Evolutionary conservation across 2,888 invertebrate species (phyloP).

Genomic region (Pristionchus japonicus): DNA sequence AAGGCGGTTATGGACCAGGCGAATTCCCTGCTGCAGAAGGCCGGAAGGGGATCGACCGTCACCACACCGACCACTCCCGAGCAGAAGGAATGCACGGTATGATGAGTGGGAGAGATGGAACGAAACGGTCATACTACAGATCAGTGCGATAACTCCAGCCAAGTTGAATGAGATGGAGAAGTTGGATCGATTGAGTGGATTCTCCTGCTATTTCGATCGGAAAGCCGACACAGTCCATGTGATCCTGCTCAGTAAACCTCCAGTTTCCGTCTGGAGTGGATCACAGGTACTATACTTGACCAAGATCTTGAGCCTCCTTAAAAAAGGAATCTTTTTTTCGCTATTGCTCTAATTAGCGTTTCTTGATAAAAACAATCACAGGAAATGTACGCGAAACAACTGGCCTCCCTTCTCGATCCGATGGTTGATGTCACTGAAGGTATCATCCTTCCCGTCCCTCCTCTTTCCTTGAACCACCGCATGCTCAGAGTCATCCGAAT

Average conservation of each 20-base stretch:
- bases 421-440: slow-evolving; percentile 44
- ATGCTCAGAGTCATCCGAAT: slow-evolving; percentile 20
- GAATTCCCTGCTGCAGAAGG: background rate
- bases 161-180: slow-evolving; percentile 46
- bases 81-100: slow-evolving; percentile 16
- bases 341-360: background rate
- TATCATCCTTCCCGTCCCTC: background rate
- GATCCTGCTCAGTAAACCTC: background rate
- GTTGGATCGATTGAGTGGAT: slow-evolving; percentile 37
- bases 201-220: slow-evolving; percentile 24
- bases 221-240: slow-evolving; percentile 34
- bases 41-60: background rate
- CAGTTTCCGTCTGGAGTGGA: slow-evolving; percentile 30
- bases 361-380: background rate
- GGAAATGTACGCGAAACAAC: slow-evolving; percentile 17
- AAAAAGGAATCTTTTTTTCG: too few relatives aligned
- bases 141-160: slow-evolving; percentile 6
- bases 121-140: background rate
- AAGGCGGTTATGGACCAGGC: slow-evolving; percentile 1
- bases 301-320: too few relatives aligned
- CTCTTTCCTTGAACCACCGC: background rate
- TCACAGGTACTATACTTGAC: background rate
- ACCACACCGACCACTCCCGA: slow-evolving; percentile 32
- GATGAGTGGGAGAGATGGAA: background rate
- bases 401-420: slow-evolving; percentile 23